phyloP scores from a whole-genome alignment of 64 coral and sea anemone species.

The Trachythela sp. region DNA sequence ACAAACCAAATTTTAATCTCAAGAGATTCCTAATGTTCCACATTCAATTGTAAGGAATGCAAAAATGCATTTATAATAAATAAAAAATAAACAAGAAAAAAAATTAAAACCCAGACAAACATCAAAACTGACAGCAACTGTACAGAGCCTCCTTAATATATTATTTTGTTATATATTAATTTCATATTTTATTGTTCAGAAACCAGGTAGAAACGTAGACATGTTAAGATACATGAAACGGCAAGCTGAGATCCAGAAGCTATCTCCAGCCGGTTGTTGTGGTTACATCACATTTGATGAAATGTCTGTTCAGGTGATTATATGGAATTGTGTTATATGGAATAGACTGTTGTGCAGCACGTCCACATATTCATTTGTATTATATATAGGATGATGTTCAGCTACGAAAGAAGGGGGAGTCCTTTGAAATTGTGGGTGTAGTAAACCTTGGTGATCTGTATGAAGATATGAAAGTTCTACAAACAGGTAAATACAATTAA shows the following conservation, averaged over 20 bases:
- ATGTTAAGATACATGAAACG: conserved; percentile 41
- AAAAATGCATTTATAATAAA: too few relatives aligned
- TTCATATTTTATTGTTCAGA: conserved; percentile 27
- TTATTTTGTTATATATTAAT: too few relatives aligned
- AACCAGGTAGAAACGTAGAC: conserved; percentile 39
- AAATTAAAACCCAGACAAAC: too few relatives aligned
- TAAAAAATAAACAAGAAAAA: too few relatives aligned
- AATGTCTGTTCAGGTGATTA: conserved; percentile 43
- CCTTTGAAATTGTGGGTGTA: conserved; percentile 9
- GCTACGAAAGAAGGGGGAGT: not conserved
- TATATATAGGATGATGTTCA: not conserved
- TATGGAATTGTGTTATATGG: too few relatives aligned
- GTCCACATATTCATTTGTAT: not conserved
- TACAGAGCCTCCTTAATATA: too few relatives aligned
- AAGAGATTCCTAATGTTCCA: too few relatives aligned
- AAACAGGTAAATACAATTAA: too few relatives aligned
- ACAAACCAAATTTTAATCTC: too few relatives aligned
- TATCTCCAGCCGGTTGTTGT: conserved; percentile 48
- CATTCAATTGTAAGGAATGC: too few relatives aligned
- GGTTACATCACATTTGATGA: conserved; percentile 46
- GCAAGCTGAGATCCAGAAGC: conserved; percentile 11
- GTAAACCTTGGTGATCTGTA: not conserved
- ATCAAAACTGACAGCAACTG: too few relatives aligned
- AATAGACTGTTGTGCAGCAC: too few relatives aligned
- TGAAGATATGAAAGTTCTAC: not conserved